A percentile compares a stretch with the other conserved stretches of the same genome.
These are phyloP conservation scores for Daktulosphaira vitifoliae DNA, from an alignment of 1,140 invertebrate species.

Conservation along the genomic window DNA sequence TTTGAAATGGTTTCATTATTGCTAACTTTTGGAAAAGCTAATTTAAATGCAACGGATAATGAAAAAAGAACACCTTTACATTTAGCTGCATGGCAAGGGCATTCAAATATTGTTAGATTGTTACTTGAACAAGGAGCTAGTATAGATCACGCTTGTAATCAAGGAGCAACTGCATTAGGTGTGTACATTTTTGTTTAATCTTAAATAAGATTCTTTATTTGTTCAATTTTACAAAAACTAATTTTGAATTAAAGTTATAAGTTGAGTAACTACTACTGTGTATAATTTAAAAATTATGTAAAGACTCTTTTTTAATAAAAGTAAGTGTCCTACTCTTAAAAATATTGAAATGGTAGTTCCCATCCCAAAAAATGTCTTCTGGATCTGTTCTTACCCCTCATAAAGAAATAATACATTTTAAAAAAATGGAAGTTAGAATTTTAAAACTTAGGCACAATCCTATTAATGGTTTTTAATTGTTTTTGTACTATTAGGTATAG, in stretches of 20 bases:
- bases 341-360: no score
- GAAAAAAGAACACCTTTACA: constrained; percentile 83
- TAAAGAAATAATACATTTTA: no score
- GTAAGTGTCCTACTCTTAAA: no score
- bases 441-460: no score
- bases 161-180: constrained; percentile 84
- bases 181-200: constrained; percentile 29
- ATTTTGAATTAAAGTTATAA: no score
- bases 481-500: constrained; percentile 67
- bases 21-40: constrained; percentile 63
- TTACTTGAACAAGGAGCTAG: constrained; percentile 67
- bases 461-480: no score
- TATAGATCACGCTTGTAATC: constrained; percentile 85
- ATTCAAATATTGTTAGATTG: constrained; percentile 71
- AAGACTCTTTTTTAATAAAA: no score
- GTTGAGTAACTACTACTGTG: no score
- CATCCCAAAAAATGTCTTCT: no score
- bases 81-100: constrained; percentile 92
- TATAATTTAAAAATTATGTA: no score
- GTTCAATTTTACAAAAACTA: background rate
- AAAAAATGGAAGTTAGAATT: no score
- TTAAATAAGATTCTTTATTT: background rate
- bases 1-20: constrained; percentile 79
- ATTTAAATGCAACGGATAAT: constrained; percentile 81
- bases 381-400: no score